A percentile compares a stretch with the other conserved stretches of the same genome.
phyloP scores from a whole-genome alignment of 2,113 vertebrate species.

The Upupa epops region DNA sequence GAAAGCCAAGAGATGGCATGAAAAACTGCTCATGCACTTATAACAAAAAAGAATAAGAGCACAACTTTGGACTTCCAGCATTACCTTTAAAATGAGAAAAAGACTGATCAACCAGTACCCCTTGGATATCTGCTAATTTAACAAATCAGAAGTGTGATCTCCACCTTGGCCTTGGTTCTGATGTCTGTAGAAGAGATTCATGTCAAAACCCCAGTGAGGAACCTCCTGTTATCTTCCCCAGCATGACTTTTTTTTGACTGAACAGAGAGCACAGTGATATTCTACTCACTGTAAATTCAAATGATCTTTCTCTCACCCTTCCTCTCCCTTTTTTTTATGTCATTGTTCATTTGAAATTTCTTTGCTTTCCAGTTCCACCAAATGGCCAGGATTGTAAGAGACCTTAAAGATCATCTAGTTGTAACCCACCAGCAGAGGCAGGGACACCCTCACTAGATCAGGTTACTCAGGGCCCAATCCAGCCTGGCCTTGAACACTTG shows the following conservation, averaged over 20 bases:
- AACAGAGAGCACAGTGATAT: not conserved
- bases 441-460: too few species aligned
- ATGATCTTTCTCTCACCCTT: not conserved
- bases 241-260: not conserved
- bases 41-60: constrained; percentile 31
- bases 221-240: not conserved
- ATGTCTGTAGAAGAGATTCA: constrained; percentile 7
- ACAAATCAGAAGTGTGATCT: constrained; percentile 60
- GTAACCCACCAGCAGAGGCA: too few species aligned
- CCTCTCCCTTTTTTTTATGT: not conserved
- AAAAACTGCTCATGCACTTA: constrained; percentile 14
- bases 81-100: constrained; percentile 52
- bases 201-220: constrained; percentile 1
- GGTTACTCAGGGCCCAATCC: too few species aligned
- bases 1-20: not conserved
- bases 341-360: not conserved
- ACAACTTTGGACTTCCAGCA: constrained; percentile 51
- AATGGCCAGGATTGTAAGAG: too few species aligned
- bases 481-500: too few species aligned
- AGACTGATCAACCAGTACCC: not conserved
- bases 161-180: not conserved
- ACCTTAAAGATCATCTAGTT: too few species aligned
- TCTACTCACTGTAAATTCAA: not conserved
- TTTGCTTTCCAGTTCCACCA: not conserved
- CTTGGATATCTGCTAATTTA: not conserved